phyloP scores from a whole-genome alignment of 2,113 vertebrate species.

The Myotis yumanensis region DNA sequence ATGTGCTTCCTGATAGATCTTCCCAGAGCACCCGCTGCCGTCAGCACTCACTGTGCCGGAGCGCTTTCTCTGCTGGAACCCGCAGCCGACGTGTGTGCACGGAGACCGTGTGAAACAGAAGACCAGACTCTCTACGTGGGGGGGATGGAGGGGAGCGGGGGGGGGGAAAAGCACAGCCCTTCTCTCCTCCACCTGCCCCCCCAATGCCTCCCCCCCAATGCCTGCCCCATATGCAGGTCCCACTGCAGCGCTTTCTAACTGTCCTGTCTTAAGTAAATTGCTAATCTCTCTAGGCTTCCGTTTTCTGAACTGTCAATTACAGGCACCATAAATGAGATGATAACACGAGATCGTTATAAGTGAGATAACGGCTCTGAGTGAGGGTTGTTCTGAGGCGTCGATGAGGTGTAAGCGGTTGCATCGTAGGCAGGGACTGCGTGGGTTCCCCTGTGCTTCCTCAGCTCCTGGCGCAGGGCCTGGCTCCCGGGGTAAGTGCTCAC shows the following conservation, averaged over 20 bases:
- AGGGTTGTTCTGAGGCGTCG: background rate
- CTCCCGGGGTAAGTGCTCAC: background rate
- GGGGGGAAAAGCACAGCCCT: background rate
- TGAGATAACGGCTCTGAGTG: background rate
- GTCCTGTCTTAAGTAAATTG: background rate
- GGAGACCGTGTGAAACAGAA: conserved; percentile 29
- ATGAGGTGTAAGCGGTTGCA: background rate
- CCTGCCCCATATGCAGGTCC: background rate
- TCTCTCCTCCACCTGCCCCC: background rate
- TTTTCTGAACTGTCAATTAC: background rate
- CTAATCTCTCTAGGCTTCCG: background rate
- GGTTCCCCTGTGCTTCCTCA: conserved; percentile 1
- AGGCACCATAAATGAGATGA: background rate
- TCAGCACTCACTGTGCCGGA: background rate
- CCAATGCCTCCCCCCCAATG: too few species aligned
- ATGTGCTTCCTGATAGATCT: conserved; percentile 33
- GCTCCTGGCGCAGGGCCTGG: background rate
- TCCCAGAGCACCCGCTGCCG: background rate
- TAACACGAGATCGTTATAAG: background rate
- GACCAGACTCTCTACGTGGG: background rate
- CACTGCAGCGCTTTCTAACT: background rate
- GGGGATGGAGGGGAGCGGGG: background rate
- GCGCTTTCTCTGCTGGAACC: conserved; percentile 20
- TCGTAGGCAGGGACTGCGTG: background rate
- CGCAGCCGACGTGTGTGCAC: conserved; percentile 24